Evolutionary conservation across 2,797 vertebrate genomes (phyloP).

Genomic region (Lepus townsendii): DNA sequence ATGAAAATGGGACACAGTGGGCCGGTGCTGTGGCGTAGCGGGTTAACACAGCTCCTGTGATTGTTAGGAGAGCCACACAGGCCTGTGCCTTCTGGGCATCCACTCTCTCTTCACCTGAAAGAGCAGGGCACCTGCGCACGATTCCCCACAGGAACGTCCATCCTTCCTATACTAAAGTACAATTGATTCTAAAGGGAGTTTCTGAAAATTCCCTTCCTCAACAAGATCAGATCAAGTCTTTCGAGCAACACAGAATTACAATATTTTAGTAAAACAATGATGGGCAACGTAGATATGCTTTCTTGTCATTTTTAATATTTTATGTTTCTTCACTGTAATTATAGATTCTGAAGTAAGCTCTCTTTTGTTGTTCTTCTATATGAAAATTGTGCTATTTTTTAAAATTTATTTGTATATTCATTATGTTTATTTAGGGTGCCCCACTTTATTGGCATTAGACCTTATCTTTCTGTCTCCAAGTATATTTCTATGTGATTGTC

Average conservation of each 20-base stretch:
- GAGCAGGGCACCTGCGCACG: neutral
- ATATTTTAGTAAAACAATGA: conserved; percentile 12
- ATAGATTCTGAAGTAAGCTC: neutral
- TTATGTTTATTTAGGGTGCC: conserved; percentile 1
- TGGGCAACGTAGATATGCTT: neutral
- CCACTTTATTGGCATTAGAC: neutral
- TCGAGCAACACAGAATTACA: conserved; percentile 6
- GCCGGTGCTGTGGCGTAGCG: too few relatives aligned
- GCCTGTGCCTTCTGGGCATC: neutral
- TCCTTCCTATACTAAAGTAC: neutral
- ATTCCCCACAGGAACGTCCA: neutral
- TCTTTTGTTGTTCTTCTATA: neutral
- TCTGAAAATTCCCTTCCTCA: neutral
- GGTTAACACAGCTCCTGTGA: neutral
- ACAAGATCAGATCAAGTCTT: conserved; percentile 23
- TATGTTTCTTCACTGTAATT: conserved; percentile 13
- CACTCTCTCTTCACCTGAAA: neutral
- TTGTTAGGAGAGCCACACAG: neutral
- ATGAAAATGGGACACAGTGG: neutral
- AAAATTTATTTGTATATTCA: neutral
- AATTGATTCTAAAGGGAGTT: neutral
- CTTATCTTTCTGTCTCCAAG: neutral
- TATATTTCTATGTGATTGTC: neutral
- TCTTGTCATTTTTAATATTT: conserved; percentile 15
- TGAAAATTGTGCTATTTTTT: conserved; percentile 19